phyloP scores from a whole-genome alignment of 1,140 invertebrate genomes.

The Tyrophagus putrescentiae region DNA sequence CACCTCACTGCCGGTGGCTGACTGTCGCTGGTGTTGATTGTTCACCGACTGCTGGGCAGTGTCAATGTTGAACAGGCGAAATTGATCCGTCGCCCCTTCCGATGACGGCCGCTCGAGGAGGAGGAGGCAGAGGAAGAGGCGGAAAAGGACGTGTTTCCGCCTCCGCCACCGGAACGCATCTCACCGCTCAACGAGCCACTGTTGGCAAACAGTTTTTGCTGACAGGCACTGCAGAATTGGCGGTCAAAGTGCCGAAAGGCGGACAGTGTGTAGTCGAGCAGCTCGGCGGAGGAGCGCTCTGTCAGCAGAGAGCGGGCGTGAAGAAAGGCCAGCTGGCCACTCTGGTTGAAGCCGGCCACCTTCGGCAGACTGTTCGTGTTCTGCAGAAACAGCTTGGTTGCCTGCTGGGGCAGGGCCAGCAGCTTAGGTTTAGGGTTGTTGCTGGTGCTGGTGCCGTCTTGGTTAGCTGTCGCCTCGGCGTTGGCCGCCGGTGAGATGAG shows the following conservation, averaged over 20 bases:
- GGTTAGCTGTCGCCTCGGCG: no score
- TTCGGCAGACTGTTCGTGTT: not conserved
- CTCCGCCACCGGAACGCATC: not conserved
- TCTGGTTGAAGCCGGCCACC: not conserved
- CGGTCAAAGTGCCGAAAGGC: not conserved
- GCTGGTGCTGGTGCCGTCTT: no score
- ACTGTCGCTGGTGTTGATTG: not conserved
- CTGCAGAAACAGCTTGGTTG: not conserved
- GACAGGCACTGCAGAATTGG: not conserved
- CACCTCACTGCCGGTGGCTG: not conserved
- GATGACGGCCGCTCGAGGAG: no score
- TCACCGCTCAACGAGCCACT: not conserved
- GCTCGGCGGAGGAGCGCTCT: not conserved
- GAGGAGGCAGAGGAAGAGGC: no score
- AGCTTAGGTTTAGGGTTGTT: no score
- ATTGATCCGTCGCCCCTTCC: no score
- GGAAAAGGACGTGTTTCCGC: no score
- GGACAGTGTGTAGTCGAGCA: not conserved
- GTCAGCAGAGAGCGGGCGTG: not conserved
- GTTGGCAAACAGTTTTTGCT: no score
- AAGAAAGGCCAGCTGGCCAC: not conserved
- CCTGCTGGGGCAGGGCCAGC: not conserved
- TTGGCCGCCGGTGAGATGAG: no score
- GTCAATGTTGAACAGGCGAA: slow-evolving; percentile 5
- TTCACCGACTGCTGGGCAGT: no score